Conservation (phyloP, 2,113 vertebrate genomes). For the Camelus dromedarius region DNA sequence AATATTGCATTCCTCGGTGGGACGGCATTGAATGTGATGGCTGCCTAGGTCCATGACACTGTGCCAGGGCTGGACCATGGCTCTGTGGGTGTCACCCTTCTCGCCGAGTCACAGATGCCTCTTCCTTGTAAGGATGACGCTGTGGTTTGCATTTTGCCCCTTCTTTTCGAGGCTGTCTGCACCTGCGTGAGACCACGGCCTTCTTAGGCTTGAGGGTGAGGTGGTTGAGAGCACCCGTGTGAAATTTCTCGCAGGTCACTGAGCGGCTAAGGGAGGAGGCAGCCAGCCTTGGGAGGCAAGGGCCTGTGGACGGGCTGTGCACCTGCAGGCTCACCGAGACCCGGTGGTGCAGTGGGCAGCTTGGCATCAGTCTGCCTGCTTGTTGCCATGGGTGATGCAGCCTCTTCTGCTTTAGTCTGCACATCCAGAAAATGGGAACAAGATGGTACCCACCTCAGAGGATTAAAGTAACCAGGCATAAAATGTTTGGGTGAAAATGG, state of each 20-base stretch:
- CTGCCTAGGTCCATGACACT: fast-evolving
- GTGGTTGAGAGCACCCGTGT: fast-evolving
- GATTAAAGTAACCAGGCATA: no score
- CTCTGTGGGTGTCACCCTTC: fast-evolving
- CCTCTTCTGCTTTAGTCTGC: background rate
- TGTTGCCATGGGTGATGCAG: no score
- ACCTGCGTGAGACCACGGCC: fast-evolving
- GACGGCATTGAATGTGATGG: fast-evolving
- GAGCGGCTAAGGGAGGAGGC: background rate
- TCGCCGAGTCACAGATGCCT: background rate
- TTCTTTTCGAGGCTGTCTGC: background rate
- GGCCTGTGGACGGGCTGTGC: no score
- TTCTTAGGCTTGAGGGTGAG: background rate
- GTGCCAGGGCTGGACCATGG: background rate
- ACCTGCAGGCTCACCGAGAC: fast-evolving
- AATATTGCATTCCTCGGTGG: background rate
- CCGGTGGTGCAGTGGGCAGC: fast-evolving
- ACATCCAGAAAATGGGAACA: background rate
- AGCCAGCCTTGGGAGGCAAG: no score
- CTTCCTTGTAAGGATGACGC: fast-evolving
- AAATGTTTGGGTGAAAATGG: fast-evolving
- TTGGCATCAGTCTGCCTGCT: background rate
- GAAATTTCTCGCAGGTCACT: background rate
- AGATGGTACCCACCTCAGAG: background rate
- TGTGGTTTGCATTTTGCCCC: fast-evolving